Evolutionary conservation across 92 coral and sea anemone genomes (phyloP).

Genomic region (Parazoanthus swiftii): DNA sequence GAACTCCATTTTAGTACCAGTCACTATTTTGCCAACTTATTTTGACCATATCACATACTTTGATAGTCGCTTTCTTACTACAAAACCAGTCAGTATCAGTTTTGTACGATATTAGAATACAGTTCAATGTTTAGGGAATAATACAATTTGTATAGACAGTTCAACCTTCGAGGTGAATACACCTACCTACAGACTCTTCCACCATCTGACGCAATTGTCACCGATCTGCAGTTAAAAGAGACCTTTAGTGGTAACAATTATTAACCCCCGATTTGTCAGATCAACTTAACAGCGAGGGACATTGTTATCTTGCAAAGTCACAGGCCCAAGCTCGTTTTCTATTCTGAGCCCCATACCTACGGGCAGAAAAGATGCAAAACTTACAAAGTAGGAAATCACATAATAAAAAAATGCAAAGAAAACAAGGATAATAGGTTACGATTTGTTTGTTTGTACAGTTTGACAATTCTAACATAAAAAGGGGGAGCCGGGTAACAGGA

Average conservation of each 20-base stretch:
- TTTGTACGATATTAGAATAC: no score
- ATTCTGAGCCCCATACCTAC: no score
- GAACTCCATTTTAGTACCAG: no score
- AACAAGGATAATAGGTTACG: no score
- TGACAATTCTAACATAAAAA: not conserved
- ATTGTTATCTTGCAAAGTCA: not conserved
- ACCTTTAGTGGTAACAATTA: not conserved
- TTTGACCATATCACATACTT: not conserved
- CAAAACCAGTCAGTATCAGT: not conserved
- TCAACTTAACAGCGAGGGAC: not conserved
- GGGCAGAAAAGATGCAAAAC: no score
- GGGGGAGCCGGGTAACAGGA: not conserved
- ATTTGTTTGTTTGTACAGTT: no score
- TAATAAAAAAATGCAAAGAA: no score
- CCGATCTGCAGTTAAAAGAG: slow-evolving; percentile 55
- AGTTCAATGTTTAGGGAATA: not conserved
- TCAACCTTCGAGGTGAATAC: not conserved
- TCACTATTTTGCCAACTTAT: not conserved
- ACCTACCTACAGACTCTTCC: slow-evolving; percentile 97
- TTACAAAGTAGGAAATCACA: no score
- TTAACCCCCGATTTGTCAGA: not conserved
- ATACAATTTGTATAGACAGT: no score
- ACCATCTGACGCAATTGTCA: slow-evolving; percentile 94
- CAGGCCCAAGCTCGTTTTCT: no score
- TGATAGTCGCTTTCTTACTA: not conserved